phyloP scores from a whole-genome alignment of 35 echinoderm and acorn worm genomes.

The Apostichopus japonicus region DNA sequence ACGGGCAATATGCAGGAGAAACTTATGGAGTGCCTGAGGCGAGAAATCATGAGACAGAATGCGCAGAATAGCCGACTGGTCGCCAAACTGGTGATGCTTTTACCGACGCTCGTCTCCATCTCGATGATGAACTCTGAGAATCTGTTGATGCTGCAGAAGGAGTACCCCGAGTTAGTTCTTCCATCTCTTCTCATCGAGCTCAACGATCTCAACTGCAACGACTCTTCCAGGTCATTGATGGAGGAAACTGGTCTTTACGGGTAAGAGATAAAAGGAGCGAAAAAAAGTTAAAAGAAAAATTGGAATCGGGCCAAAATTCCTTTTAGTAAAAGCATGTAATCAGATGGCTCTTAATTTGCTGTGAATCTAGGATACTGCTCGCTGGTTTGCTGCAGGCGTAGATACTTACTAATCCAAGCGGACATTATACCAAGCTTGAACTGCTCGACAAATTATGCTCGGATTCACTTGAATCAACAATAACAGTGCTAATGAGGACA shows the following conservation, averaged over 20 bases:
- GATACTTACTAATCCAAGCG: too few relatives aligned
- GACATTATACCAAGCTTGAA: too few relatives aligned
- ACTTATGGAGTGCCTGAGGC: conserved; percentile 76
- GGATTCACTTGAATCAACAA: too few relatives aligned
- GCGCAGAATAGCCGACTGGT: conserved; percentile 63
- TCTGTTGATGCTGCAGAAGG: conserved; percentile 64
- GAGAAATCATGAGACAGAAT: conserved; percentile 71
- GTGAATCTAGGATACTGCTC: too few relatives aligned
- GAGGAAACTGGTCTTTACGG: background rate
- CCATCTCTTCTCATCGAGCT: conserved; percentile 76
- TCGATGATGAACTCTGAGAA: conserved; percentile 78
- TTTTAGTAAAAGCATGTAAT: background rate
- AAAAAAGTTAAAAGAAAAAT: background rate
- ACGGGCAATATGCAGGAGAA: conserved; percentile 69
- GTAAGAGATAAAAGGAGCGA: background rate
- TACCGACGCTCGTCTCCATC: conserved; percentile 73
- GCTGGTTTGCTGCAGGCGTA: too few relatives aligned
- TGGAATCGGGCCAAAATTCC: background rate
- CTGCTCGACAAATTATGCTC: too few relatives aligned
- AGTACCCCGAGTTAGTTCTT: conserved; percentile 56
- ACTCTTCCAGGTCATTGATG: background rate
- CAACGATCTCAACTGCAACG: conserved; percentile 58
- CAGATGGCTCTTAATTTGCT: background rate
- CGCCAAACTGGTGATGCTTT: conserved; percentile 74
- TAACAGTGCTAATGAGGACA: too few relatives aligned